Conservation (phyloP, 2,888 invertebrate genomes). For the Torymus tubicola region DNA sequence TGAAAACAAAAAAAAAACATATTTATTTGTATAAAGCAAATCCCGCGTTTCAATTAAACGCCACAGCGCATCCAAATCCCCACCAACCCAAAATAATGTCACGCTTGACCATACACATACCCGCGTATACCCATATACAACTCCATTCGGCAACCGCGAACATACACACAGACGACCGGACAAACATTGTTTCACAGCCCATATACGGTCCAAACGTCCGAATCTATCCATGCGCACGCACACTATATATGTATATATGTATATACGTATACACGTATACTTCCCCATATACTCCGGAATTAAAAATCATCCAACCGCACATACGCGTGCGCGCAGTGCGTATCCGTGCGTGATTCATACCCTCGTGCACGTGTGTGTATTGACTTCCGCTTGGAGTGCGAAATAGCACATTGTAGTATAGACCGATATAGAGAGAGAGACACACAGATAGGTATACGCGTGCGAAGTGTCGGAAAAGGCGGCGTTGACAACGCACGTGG, state of each 20-base stretch:
- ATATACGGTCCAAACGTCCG: background rate
- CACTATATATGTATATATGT: too few species aligned
- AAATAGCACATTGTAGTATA: conserved; percentile 42
- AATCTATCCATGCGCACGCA: too few species aligned
- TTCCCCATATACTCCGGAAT: too few species aligned
- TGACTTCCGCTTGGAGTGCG: background rate
- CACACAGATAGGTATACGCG: background rate
- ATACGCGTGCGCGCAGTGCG: background rate
- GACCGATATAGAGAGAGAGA: background rate
- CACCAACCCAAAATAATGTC: too few species aligned
- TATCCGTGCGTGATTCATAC: conserved; percentile 39
- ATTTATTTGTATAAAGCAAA: too few species aligned
- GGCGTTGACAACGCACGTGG: conserved; percentile 8
- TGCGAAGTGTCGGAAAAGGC: conserved; percentile 25
- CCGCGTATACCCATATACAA: too few species aligned
- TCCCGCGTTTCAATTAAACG: too few species aligned
- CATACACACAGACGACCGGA: background rate
- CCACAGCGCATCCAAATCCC: too few species aligned
- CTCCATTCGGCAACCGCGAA: background rate
- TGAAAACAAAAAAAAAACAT: too few species aligned
- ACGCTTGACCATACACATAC: background rate
- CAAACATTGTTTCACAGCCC: background rate
- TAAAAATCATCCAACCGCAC: too few species aligned
- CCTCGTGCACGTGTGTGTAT: background rate
- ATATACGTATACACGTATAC: too few species aligned